These are phyloP conservation scores for Coelopa frigida DNA, from an alignment of 1,140 invertebrate species.

Conservation along the genomic window DNA sequence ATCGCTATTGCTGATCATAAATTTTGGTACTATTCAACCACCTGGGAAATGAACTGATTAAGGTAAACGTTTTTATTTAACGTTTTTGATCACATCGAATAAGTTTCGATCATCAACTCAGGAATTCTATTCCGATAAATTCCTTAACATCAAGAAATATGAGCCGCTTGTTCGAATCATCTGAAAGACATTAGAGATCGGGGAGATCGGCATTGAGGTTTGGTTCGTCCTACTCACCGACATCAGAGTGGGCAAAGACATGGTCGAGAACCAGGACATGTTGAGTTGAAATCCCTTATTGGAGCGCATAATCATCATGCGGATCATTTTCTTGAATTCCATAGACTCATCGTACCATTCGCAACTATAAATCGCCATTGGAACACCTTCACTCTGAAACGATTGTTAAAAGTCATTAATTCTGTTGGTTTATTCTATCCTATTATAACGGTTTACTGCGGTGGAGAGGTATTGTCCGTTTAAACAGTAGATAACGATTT, in stretches of 20 bases:
- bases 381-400: conserved; percentile 33
- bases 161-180: conserved; percentile 35
- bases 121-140: conserved; percentile 23
- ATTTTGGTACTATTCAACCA: too few relatives aligned
- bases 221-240: conserved; percentile 26
- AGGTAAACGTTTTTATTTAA: too few relatives aligned
- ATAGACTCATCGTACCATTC: conserved; percentile 29
- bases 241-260: conserved; percentile 37
- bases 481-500: conserved; percentile 37
- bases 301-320: conserved; percentile 37
- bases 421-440: too few relatives aligned
- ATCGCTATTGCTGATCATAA: too few relatives aligned
- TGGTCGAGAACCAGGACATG: conserved; percentile 35
- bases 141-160: conserved; percentile 33
- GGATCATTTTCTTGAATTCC: conserved; percentile 30
- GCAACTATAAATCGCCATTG: conserved; percentile 26
- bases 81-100: too few relatives aligned
- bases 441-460: too few relatives aligned
- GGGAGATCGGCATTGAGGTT: too few relatives aligned
- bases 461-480: conserved; percentile 30
- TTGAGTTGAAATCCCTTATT: conserved; percentile 27
- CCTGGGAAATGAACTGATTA: too few relatives aligned
- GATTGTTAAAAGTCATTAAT: too few relatives aligned
- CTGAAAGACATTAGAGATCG: too few relatives aligned
- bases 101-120: too few relatives aligned